Evolutionary conservation across 2,797 vertebrate species (phyloP).

Genomic region (Spizella passerina): DNA sequence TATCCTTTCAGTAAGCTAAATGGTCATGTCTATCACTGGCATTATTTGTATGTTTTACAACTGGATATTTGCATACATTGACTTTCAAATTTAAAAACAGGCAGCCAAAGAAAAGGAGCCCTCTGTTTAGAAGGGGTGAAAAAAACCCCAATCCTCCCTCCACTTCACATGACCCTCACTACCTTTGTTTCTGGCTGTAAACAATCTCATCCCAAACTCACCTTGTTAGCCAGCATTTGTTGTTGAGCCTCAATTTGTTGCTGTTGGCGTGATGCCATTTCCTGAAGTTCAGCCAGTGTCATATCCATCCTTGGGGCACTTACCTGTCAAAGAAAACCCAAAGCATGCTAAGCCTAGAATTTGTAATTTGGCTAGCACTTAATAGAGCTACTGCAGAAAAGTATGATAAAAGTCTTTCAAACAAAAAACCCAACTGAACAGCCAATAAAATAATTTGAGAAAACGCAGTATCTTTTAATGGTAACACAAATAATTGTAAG

Average conservation of each 20-base stretch:
- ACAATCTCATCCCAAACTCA: constrained; percentile 45
- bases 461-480: neutral
- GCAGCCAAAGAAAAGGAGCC: neutral
- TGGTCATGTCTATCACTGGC: neutral
- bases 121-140: neutral
- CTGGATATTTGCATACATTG: neutral
- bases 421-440: neutral
- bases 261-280: constrained; percentile 97
- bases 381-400: neutral
- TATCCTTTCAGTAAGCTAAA: neutral
- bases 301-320: constrained; percentile 91
- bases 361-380: neutral
- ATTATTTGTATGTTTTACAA: neutral
- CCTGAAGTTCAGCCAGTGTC: constrained; percentile 94
- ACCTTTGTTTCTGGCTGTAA: neutral
- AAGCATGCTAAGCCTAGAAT: neutral
- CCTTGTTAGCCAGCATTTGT: constrained; percentile 93
- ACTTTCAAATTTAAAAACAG: neutral
- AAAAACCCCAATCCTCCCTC: neutral
- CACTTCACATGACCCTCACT: neutral
- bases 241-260: constrained; percentile 96
- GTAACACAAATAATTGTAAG: neutral
- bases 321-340: constrained; percentile 76
- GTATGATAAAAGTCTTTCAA: neutral
- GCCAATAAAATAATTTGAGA: neutral